A percentile compares a stretch with the other conserved stretches of the same genome.
Conservation (phyloP, 2,888 invertebrate species). For the Bellardia pandia region DNA sequence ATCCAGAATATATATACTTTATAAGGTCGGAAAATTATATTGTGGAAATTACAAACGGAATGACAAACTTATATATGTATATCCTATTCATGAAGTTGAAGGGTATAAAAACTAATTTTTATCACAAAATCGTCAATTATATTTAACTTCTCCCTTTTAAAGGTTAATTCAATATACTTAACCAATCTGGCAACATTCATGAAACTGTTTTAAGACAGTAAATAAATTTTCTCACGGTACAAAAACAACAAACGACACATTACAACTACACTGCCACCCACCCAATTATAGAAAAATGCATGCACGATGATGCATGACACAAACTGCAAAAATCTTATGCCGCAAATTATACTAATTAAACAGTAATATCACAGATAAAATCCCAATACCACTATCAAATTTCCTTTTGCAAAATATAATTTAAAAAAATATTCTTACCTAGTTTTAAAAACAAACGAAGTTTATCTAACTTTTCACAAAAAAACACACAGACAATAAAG, state of each 20-base stretch:
- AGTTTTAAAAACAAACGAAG: background rate
- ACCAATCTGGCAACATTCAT: constrained; percentile 45
- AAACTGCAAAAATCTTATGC: constrained; percentile 61
- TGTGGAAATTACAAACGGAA: too few species aligned
- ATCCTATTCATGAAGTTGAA: too few species aligned
- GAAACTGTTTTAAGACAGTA: constrained; percentile 7
- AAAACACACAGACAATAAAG: constrained; percentile 31
- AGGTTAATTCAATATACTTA: background rate
- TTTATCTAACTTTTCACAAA: constrained; percentile 15
- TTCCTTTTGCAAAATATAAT: background rate
- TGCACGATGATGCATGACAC: constrained; percentile 44
- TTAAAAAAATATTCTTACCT: background rate
- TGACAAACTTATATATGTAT: too few species aligned
- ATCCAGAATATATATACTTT: too few species aligned
- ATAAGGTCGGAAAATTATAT: too few species aligned
- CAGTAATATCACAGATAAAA: background rate
- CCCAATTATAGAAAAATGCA: constrained; percentile 58
- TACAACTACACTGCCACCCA: constrained; percentile 54
- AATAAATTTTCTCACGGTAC: constrained; percentile 67
- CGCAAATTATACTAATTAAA: constrained; percentile 57
- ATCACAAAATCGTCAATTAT: too few species aligned
- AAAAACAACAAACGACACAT: constrained; percentile 53
- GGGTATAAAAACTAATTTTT: too few species aligned
- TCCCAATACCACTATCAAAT: background rate
- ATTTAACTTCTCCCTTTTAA: background rate